Conservation (phyloP, 2,888 invertebrate genomes). For the Lagria hirta region DNA sequence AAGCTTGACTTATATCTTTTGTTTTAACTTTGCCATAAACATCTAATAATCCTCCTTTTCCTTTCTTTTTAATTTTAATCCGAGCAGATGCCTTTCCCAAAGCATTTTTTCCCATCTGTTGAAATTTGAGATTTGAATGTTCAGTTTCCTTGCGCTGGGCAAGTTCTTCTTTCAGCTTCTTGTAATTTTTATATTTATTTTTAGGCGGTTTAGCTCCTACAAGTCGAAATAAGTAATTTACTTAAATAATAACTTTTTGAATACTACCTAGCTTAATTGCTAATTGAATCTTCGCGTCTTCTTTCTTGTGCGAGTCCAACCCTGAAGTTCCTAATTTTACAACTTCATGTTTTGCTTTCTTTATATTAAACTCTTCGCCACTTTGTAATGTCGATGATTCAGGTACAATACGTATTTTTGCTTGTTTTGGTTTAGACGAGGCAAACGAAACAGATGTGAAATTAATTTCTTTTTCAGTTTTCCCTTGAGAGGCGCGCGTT, state of each 20-base stretch:
- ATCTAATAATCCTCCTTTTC: slow-evolving; percentile 50
- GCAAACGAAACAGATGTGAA: no score
- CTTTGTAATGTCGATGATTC: no score
- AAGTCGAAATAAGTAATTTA: slow-evolving; percentile 28
- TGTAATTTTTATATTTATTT: slow-evolving; percentile 71
- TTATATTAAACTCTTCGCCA: slow-evolving; percentile 66
- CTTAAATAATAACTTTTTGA: slow-evolving; percentile 43
- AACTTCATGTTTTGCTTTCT: slow-evolving; percentile 76
- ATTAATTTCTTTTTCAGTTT: no score
- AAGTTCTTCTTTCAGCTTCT: slow-evolving; percentile 65
- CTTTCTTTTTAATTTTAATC: no score
- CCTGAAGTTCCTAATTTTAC: slow-evolving; percentile 82
- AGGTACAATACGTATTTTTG: no score
- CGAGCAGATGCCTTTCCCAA: slow-evolving; percentile 59
- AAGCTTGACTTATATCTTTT: slow-evolving; percentile 4
- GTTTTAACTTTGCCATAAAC: slow-evolving; percentile 48
- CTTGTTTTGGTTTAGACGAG: no score
- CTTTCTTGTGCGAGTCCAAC: slow-evolving; percentile 68
- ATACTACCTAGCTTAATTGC: slow-evolving; percentile 72
- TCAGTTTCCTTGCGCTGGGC: slow-evolving; percentile 59
- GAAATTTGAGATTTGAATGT: slow-evolving; percentile 56
- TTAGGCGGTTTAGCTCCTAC: slow-evolving; percentile 77
- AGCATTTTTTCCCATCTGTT: slow-evolving; percentile 62
- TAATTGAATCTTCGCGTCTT: slow-evolving; percentile 75
- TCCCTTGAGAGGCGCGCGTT: no score